These are phyloP conservation scores for Sericinus montela DNA, from an alignment of 2,888 invertebrate genomes.

Conservation along the genomic window DNA sequence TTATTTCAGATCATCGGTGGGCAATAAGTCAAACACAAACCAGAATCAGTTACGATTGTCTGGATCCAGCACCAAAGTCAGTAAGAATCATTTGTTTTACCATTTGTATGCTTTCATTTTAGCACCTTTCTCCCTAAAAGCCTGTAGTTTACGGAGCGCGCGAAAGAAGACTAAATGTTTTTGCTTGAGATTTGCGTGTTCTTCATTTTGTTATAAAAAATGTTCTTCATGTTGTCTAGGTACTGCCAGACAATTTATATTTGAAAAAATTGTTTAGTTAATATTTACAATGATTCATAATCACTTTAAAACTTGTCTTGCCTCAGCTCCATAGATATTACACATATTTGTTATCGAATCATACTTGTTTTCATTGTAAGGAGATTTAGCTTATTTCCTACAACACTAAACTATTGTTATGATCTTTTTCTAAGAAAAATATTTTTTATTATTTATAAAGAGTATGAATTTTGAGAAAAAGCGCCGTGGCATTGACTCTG, in stretches of 20 bases:
- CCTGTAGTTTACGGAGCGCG: conserved; percentile 29
- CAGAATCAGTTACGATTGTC: conserved; percentile 77
- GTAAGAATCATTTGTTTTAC: conserved; percentile 91
- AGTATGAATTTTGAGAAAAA: not conserved
- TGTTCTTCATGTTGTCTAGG: not conserved
- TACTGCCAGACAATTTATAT: not conserved
- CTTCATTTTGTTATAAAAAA: not conserved
- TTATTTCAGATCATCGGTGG: conserved; percentile 74
- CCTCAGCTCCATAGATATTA: too few relatives aligned
- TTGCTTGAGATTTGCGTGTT: not conserved
- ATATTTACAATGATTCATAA: not conserved
- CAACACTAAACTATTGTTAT: too few relatives aligned
- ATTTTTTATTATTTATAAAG: not conserved
- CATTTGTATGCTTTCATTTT: conserved; percentile 63
- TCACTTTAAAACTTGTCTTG: not conserved
- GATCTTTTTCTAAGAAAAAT: too few relatives aligned
- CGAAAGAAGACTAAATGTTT: not conserved
- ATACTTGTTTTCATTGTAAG: too few relatives aligned
- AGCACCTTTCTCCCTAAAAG: conserved; percentile 31
- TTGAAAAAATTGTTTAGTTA: not conserved
- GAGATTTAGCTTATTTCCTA: too few relatives aligned
- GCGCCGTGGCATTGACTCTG: not conserved
- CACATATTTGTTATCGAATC: too few relatives aligned
- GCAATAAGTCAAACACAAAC: conserved; percentile 71
- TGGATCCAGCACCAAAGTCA: conserved; percentile 95